Conservation (phyloP, 2,888 invertebrate genomes). For the Terebella lapidaria region DNA sequence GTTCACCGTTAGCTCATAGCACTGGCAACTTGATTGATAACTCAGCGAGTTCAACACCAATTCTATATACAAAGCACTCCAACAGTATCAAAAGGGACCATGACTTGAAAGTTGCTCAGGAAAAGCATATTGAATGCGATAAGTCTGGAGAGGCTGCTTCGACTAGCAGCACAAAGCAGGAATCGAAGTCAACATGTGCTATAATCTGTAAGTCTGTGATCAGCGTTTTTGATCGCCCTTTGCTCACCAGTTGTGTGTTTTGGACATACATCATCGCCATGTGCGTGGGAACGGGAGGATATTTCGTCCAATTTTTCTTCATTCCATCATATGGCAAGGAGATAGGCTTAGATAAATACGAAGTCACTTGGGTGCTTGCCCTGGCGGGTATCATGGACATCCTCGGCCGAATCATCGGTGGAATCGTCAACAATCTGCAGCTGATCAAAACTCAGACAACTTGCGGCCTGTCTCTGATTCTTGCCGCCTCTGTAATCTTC, state of each 20-base stretch:
- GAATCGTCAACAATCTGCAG: constrained; percentile 4
- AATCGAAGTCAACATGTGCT: background rate
- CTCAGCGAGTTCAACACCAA: background rate
- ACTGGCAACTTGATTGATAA: background rate
- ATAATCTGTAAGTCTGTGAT: background rate
- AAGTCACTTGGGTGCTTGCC: constrained; percentile 1
- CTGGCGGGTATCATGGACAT: constrained; percentile 6
- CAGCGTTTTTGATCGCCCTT: background rate
- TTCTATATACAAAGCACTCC: background rate
- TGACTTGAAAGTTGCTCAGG: background rate
- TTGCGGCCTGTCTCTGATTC: background rate
- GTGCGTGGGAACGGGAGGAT: background rate
- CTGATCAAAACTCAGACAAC: background rate
- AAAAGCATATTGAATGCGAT: no score
- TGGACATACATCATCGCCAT: background rate
- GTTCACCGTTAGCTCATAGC: no score
- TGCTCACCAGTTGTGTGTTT: background rate
- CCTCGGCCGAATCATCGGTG: constrained; percentile 8
- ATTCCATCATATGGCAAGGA: constrained; percentile 3
- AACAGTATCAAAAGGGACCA: background rate
- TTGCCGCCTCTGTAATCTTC: background rate
- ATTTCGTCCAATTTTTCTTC: constrained; percentile 5
- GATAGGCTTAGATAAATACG: background rate
- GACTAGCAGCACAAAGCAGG: background rate
- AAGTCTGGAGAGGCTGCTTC: background rate